Percentiles rank a stretch among this genome's conserved stretches.
Conservation (phyloP, 2,888 invertebrate genomes). For the Papilio elwesi region DNA sequence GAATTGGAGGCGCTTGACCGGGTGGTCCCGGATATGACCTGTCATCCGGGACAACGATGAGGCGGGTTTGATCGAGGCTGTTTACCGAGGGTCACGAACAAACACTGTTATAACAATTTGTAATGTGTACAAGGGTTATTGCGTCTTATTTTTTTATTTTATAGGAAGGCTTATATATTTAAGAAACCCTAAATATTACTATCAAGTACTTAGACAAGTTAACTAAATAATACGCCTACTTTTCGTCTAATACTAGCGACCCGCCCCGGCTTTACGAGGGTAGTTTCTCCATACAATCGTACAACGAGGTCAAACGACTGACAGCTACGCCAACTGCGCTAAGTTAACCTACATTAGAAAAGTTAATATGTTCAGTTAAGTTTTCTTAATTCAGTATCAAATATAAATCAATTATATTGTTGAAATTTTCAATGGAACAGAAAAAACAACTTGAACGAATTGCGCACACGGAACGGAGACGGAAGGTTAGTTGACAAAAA, state of each 20-base stretch:
- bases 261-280: too few relatives aligned
- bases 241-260: too few relatives aligned
- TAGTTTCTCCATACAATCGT: too few relatives aligned
- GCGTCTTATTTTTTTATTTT: background rate
- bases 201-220: background rate
- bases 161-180: background rate
- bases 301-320: too few relatives aligned
- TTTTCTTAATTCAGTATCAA: background rate
- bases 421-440: background rate
- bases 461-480: background rate
- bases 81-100: conserved; percentile 45
- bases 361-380: too few relatives aligned
- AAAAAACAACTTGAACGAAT: background rate
- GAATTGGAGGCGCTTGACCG: conserved; percentile 75
- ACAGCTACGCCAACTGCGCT: too few relatives aligned
- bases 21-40: conserved; percentile 73
- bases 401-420: background rate
- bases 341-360: too few relatives aligned
- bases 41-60: conserved; percentile 72
- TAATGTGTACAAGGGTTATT: conserved; percentile 7
- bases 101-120: conserved; percentile 11
- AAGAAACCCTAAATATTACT: background rate
- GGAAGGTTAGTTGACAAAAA: conserved; percentile 16
- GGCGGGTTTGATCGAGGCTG: conserved; percentile 63
- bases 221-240: background rate